Evolutionary conservation across 1,140 invertebrate genomes (phyloP).

Genomic region (Meloidogyne chitwoodi): DNA sequence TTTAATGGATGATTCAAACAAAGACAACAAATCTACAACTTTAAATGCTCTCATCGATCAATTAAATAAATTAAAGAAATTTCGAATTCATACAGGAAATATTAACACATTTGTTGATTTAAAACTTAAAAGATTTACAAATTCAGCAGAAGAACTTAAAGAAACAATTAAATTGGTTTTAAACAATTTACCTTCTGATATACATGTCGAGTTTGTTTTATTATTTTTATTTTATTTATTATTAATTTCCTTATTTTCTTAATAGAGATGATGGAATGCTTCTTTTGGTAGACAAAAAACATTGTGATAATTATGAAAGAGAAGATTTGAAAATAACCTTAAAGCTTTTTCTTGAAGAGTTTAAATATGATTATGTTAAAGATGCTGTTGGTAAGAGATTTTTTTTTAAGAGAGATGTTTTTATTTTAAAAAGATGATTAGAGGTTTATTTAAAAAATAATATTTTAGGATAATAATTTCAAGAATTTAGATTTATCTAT

Average conservation of each 20-base stretch:
- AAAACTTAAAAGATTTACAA: conserved; percentile 52
- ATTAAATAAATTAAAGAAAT: conserved; percentile 18
- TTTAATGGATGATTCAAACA: neutral
- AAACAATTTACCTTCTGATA: conserved; percentile 29
- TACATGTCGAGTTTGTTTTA: conserved; percentile 39
- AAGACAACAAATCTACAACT: neutral
- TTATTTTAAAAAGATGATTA: too few species aligned
- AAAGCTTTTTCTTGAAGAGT: conserved; percentile 46
- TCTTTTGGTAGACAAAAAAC: conserved; percentile 45
- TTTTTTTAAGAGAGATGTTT: too few species aligned
- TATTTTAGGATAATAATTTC: too few species aligned
- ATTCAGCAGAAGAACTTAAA: conserved; percentile 52
- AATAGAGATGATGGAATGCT: conserved; percentile 51
- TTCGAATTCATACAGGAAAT: conserved; percentile 55
- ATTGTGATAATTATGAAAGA: conserved; percentile 49
- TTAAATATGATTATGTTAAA: conserved; percentile 38
- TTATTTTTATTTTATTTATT: neutral
- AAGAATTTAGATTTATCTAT: too few species aligned
- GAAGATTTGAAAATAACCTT: conserved; percentile 59
- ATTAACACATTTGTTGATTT: conserved; percentile 57
- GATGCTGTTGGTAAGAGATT: conserved; percentile 28
- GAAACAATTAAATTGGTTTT: conserved; percentile 54
- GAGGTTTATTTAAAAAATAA: neutral
- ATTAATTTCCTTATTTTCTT: conserved; percentile 26
- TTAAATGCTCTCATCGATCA: conserved; percentile 1